phyloP scores from a whole-genome alignment of 2,113 vertebrate species.

The Capricornis sumatraensis region DNA sequence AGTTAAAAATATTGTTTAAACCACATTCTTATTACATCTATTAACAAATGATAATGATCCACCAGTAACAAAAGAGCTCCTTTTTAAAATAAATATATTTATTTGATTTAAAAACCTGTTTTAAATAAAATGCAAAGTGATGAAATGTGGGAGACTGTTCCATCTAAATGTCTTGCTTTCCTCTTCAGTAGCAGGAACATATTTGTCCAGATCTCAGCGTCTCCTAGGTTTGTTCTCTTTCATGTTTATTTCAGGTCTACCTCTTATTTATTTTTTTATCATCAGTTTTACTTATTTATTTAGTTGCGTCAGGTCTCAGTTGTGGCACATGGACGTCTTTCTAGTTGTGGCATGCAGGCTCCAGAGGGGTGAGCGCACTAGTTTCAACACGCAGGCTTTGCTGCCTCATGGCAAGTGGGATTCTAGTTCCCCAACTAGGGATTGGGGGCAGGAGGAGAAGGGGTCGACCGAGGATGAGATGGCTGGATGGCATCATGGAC shows the following conservation, averaged over 20 bases:
- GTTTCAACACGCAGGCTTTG: not conserved
- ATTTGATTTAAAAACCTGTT: constrained; percentile 18
- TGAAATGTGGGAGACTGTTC: not conserved
- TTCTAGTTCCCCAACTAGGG: not conserved
- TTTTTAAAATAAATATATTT: not conserved
- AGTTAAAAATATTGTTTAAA: constrained; percentile 13
- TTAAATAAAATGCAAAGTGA: not conserved
- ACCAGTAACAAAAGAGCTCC: not conserved
- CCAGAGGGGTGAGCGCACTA: not conserved
- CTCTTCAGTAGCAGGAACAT: not conserved
- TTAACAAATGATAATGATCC: not conserved
- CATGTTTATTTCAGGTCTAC: not conserved
- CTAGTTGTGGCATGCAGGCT: not conserved
- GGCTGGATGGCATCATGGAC: too few relatives aligned
- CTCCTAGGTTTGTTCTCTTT: not conserved
- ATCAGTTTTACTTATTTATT: not conserved
- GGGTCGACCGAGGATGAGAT: too few relatives aligned
- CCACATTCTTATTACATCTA: not conserved
- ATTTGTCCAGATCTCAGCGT: not conserved
- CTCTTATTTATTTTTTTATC: not conserved
- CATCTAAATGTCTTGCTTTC: not conserved
- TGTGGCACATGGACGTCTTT: not conserved
- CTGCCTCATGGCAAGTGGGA: not conserved
- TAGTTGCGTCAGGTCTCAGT: not conserved
- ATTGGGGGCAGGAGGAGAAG: too few relatives aligned